phyloP scores from a whole-genome alignment of 2,888 invertebrate genomes.

The Sesamia inferens region DNA sequence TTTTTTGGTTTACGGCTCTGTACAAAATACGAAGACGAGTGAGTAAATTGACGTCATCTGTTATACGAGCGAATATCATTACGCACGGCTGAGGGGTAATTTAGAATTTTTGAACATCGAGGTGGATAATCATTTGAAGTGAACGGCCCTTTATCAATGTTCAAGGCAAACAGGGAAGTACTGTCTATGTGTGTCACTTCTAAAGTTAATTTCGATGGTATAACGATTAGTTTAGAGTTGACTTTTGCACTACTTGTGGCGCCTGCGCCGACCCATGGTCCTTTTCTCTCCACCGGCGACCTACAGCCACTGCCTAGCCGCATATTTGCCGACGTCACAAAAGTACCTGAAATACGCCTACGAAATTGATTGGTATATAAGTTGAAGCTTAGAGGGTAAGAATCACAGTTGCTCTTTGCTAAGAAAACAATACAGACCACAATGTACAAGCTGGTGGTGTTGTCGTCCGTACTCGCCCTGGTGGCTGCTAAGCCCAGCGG shows the following conservation, averaged over 20 bases:
- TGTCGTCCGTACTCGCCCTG: slow-evolving; percentile 91
- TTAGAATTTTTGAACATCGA: slow-evolving; percentile 43
- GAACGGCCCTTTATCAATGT: slow-evolving; percentile 83
- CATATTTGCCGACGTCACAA: slow-evolving; percentile 82
- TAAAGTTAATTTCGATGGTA: slow-evolving; percentile 70
- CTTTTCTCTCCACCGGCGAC: slow-evolving; percentile 75
- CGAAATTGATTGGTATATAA: slow-evolving; percentile 83
- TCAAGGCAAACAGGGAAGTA: slow-evolving; percentile 84
- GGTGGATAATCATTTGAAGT: slow-evolving; percentile 66
- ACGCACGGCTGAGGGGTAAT: slow-evolving; percentile 32
- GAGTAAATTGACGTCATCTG: slow-evolving; percentile 45
- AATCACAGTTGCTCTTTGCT: slow-evolving; percentile 81
- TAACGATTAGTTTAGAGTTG: slow-evolving; percentile 59
- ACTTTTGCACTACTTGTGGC: slow-evolving; percentile 57
- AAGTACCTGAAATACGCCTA: slow-evolving; percentile 85
- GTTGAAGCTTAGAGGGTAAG: slow-evolving; percentile 72
- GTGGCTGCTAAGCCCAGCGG: slow-evolving; percentile 87
- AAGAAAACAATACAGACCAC: slow-evolving; percentile 88
- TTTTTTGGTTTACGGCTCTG: too few relatives aligned
- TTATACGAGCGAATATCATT: slow-evolving; percentile 32
- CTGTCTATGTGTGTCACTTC: slow-evolving; percentile 52
- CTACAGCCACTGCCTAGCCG: slow-evolving; percentile 80
- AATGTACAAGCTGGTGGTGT: slow-evolving; percentile 91
- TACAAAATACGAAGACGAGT: slow-evolving; percentile 10
- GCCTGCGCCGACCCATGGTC: slow-evolving; percentile 67